Evolutionary conservation across 2,797 vertebrate species (phyloP).

Genomic region (Euphonia xanthogaster): DNA sequence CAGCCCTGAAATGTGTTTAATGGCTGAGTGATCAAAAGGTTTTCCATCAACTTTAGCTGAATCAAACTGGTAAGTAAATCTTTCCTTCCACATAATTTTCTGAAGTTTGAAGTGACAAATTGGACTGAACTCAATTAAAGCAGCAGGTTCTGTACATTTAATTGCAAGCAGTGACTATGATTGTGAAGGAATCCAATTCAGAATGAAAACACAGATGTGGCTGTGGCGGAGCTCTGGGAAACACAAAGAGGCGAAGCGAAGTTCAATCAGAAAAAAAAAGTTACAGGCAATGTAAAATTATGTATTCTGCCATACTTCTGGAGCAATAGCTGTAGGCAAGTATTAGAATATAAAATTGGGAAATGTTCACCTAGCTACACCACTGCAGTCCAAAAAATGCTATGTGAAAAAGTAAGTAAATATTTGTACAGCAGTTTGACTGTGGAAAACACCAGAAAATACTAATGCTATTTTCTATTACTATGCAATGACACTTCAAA

Average conservation of each 20-base stretch:
- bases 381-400: neutral
- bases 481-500: constrained; percentile 25
- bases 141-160: constrained; percentile 64
- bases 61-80: constrained; percentile 70
- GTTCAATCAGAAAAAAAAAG: constrained; percentile 1
- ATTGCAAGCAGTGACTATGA: constrained; percentile 59
- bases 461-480: neutral
- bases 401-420: neutral
- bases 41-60: constrained; percentile 70
- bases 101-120: constrained; percentile 74
- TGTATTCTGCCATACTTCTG: neutral
- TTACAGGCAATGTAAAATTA: neutral
- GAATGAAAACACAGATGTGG: constrained; percentile 42
- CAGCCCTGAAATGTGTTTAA: constrained; percentile 60
- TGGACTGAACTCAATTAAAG: constrained; percentile 75
- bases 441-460: neutral
- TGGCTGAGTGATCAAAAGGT: constrained; percentile 74
- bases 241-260: neutral
- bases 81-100: constrained; percentile 73
- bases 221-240: neutral
- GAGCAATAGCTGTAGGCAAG: neutral
- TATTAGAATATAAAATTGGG: neutral
- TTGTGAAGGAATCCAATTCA: constrained; percentile 56
- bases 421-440: constrained; percentile 13
- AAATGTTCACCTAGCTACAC: neutral